Evolutionary conservation across 2,888 invertebrate genomes (phyloP), one percentile per base, ranked within the genome.

Genomic region (Zeuzera pyrina): DNA sequence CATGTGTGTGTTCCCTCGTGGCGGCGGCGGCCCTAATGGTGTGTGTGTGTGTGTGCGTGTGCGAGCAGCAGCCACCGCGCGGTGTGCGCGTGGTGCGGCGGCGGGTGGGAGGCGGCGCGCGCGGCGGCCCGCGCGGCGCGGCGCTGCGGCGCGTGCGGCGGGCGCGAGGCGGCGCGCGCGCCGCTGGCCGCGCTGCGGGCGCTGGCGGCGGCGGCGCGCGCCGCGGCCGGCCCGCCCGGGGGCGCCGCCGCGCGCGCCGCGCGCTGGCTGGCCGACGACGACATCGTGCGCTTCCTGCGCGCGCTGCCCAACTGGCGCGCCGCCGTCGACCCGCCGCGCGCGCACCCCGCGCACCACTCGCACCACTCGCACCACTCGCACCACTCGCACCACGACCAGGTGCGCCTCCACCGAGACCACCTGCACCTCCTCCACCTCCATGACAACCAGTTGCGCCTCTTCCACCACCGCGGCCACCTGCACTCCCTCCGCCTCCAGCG

Each of bases 261-360:
- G 3, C 53, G 62, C 34, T 76, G 97, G 97, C 86, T 97, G 1
- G 94, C 94, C 47, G 97, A 98, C 70, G 95, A 95, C 52, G 97
- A 98, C 61, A 97, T 98, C 39, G 95, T 92, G 58, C 83, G 97
- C 32, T 94, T 97, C 73, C 87, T 98, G 49, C 95, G 94, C 89
- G 89, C 85, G 47, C 72, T 83, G 49, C 66, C 71, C 29, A 77
- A 77, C 50, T 79, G 76, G 66, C 41, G 46, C 11, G 56, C 60
- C 2, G 67, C 52, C 7, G 36, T 45, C 3, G 38, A 44, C 35
- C 25, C 25, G 3, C 8, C 25, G n/a, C n/a, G n/a, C n/a, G n/a
- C n/a, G n/a, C n/a, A n/a, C n/a, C n/a, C n/a, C n/a, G n/a, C n/a
- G n/a, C n/a, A n/a, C n/a, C n/a, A n/a, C n/a, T n/a, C n/a, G n/a